Conservation (phyloP, 2,113 vertebrate species). For the Nipponia nippon region DNA sequence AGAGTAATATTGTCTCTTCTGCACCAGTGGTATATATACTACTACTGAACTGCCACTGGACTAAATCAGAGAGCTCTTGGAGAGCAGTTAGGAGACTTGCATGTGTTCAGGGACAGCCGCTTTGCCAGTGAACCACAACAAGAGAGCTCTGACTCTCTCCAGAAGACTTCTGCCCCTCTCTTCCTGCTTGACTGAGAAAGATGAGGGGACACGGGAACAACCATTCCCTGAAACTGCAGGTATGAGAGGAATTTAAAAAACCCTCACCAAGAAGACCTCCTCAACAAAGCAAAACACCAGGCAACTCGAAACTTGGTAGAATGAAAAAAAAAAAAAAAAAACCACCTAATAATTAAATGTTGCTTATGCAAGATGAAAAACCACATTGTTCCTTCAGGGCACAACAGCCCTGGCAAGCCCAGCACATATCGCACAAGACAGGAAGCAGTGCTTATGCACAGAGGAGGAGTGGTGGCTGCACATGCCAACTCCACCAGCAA, state of each 20-base stretch:
- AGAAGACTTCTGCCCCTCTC: neutral
- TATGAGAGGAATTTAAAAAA: constrained; percentile 40
- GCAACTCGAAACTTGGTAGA: neutral
- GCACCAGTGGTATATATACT: neutral
- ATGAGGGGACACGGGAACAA: neutral
- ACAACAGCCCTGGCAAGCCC: constrained; percentile 18
- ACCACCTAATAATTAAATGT: constrained; percentile 27
- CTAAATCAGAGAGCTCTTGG: neutral
- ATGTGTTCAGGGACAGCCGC: neutral
- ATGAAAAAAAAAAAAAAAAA: neutral
- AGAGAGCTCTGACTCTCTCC: neutral
- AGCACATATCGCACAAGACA: neutral
- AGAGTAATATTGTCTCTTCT: neutral
- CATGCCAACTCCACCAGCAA: neutral
- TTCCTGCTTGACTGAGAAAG: neutral
- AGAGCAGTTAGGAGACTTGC: neutral
- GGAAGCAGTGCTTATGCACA: neutral
- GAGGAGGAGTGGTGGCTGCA: neutral
- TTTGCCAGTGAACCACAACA: neutral
- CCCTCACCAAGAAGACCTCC: neutral
- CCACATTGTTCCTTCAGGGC: constrained; percentile 10
- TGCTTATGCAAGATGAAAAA: constrained; percentile 21
- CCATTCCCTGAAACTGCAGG: neutral
- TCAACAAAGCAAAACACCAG: constrained; percentile 8
- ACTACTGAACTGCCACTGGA: neutral